Evolutionary conservation across 2,888 invertebrate species (phyloP).

Genomic region (Perdita meconis): DNA sequence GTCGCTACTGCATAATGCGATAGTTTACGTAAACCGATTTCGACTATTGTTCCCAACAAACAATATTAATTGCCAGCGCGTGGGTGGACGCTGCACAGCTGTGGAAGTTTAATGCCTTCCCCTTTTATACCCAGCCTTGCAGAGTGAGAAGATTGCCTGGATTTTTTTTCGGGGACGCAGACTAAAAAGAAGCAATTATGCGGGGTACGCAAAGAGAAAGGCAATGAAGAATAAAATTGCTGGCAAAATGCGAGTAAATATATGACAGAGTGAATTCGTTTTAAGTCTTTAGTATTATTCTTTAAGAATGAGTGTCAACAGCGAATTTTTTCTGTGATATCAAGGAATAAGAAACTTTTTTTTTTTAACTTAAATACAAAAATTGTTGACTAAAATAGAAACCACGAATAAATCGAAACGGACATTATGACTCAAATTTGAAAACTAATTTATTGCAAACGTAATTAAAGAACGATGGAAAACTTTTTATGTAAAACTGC

Average conservation of each 20-base stretch:
- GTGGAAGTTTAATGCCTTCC: background rate
- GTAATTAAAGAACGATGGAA: too few species aligned
- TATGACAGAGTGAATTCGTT: too few species aligned
- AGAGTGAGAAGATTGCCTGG: background rate
- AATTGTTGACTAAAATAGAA: too few species aligned
- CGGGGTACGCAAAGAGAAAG: background rate
- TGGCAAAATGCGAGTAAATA: background rate
- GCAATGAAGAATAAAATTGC: background rate
- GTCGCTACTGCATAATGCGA: conserved; percentile 19
- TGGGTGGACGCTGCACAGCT: background rate
- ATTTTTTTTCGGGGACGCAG: background rate
- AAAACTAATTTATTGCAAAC: too few species aligned
- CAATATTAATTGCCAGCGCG: background rate
- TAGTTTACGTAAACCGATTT: conserved; percentile 8
- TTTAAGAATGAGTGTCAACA: too few species aligned
- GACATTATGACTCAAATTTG: too few species aligned
- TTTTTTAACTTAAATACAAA: too few species aligned
- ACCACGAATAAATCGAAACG: too few species aligned
- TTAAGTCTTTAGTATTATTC: too few species aligned
- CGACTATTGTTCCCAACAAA: background rate
- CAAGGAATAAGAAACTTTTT: too few species aligned
- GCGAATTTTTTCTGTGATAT: too few species aligned
- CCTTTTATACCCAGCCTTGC: background rate
- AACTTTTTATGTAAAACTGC: too few species aligned
- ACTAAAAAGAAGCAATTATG: background rate